Conservation (phyloP, 2,113 vertebrate species). For the Hippocampus guttulatus region DNA sequence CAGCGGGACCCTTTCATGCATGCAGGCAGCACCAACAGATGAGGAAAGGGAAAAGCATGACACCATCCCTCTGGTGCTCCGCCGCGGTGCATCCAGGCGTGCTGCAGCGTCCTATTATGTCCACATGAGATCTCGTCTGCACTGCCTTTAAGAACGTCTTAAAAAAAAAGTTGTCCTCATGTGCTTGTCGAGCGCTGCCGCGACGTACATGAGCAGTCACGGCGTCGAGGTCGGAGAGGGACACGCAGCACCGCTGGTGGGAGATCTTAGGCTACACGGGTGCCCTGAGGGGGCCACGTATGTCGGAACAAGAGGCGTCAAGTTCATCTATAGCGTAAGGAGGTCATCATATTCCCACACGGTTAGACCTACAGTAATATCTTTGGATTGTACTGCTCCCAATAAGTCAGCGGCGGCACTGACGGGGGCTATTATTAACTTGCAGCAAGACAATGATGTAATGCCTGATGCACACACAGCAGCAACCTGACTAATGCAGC, state of each 20-base stretch:
- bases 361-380: constrained; percentile 75
- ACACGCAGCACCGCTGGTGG: constrained; percentile 24
- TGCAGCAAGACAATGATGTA: constrained; percentile 72
- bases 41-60: constrained; percentile 25
- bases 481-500: constrained; percentile 71
- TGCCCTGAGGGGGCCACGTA: constrained; percentile 43
- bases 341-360: constrained; percentile 70
- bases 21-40: constrained; percentile 30
- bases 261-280: constrained; percentile 45
- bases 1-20: constrained; percentile 23
- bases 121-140: constrained; percentile 42
- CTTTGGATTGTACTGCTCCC: constrained; percentile 75
- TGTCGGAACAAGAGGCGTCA: constrained; percentile 49
- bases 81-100: constrained; percentile 43
- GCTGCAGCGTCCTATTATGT: constrained; percentile 48
- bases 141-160: constrained; percentile 50
- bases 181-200: constrained; percentile 45
- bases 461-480: constrained; percentile 66
- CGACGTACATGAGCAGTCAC: constrained; percentile 37
- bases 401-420: constrained; percentile 70
- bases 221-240: constrained; percentile 27
- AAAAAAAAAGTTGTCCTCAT: constrained; percentile 44
- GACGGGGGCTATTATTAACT: constrained; percentile 73
- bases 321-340: constrained; percentile 74
- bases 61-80: constrained; percentile 46